Evolutionary conservation across 2,113 vertebrate species (phyloP), one percentile per base, ranked within the genome.

Genomic region (Bufo gargarizans): DNA sequence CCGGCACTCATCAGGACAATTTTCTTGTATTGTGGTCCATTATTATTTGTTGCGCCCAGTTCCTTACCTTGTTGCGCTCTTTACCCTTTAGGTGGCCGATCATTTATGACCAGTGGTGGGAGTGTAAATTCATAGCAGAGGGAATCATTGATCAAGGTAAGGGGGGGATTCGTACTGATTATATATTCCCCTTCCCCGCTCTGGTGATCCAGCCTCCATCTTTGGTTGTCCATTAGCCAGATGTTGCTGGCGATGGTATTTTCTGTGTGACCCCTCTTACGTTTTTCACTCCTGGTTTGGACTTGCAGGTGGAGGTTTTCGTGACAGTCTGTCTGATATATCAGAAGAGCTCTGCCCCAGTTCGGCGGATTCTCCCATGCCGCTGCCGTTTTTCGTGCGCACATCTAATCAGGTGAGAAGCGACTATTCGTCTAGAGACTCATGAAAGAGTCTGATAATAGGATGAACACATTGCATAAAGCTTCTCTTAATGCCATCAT

Each of bases 61-160:
- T 33, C 33, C 33, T 33, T 33, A 33, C 33, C 33, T 33, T 33
- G 33, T 33, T 33, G 33, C 33, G 4, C 11, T 55, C n/a, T 67
- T 20, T 69, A 16, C 2, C 84, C 90, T 0, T 0, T 91, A 99
- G 98, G 92, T 99, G 98, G 98, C 97, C 98, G 0, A 94, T 97
- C 80, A 96, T 97, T 76, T 98, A 99, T 47, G 98, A 99, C 93
- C 98, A 99, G 92, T 99, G 98, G 98, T 99, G 98, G 98, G 98
- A 99, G 74, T 99, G 98, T 91, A 99, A 99, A 91, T 99, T 99
- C 93, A 98, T 99, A 11, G 96, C 98, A 2, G 98, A 99, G 92
- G 98, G 98, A 89, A 99, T 99, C 93, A 99, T 99, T 2, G 98
- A 99, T 92, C 98, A 99, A 95, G 98, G 97, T 97, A 88, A 92